These are phyloP conservation scores for Papilio xuthus DNA, from an alignment of 1,140 invertebrate species.

Conservation along the genomic window DNA sequence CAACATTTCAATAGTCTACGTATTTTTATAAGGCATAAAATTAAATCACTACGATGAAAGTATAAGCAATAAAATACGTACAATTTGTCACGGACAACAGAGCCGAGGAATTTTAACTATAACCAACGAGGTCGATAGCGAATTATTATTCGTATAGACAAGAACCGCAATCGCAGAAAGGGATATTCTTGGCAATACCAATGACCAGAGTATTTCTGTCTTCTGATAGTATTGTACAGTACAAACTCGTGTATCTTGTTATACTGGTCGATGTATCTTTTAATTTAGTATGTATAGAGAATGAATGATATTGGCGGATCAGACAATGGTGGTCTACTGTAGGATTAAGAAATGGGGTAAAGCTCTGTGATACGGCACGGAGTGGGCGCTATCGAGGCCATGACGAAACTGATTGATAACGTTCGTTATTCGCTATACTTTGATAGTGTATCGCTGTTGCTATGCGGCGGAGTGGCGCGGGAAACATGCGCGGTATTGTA, in stretches of 20 bases:
- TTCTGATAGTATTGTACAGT: background rate
- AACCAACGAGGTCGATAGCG: slow-evolving; percentile 46
- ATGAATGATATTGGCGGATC: slow-evolving; percentile 43
- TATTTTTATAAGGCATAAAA: slow-evolving; percentile 15
- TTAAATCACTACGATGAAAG: slow-evolving; percentile 25
- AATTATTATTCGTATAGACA: slow-evolving; percentile 52
- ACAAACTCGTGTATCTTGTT: background rate
- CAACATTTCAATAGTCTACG: background rate
- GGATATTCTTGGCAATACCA: slow-evolving; percentile 53
- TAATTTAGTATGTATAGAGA: background rate
- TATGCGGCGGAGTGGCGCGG: slow-evolving; percentile 44
- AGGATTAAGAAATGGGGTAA: slow-evolving; percentile 73
- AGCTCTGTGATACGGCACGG: slow-evolving; percentile 65
- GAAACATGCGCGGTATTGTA: slow-evolving; percentile 27
- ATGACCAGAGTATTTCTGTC: background rate
- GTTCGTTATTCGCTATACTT: slow-evolving; percentile 51
- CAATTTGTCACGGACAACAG: slow-evolving; percentile 34
- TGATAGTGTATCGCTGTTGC: slow-evolving; percentile 62
- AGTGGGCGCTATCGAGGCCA: slow-evolving; percentile 70
- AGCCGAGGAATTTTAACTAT: slow-evolving; percentile 48
- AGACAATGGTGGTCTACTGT: slow-evolving; percentile 54
- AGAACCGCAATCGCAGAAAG: slow-evolving; percentile 45
- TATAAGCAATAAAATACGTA: slow-evolving; percentile 41
- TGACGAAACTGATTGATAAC: slow-evolving; percentile 77
- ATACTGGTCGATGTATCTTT: slow-evolving; percentile 26